Evolutionary conservation across 2,797 vertebrate genomes (phyloP), one percentile per base, ranked within the genome.

Genomic region (Vireo griseus): DNA sequence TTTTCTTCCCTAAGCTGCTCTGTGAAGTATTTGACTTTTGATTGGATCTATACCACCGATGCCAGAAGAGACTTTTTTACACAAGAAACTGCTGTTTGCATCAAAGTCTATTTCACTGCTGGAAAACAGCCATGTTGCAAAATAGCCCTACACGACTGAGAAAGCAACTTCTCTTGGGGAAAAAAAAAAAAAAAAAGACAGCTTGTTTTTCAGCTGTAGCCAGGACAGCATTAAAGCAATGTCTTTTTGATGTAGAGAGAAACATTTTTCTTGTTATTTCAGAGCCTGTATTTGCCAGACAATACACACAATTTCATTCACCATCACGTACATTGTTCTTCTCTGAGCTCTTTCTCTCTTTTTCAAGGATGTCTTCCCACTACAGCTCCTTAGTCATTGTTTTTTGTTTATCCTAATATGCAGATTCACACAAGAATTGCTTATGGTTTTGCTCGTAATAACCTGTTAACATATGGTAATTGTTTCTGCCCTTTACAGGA

Each of bases 11-110:
- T 58, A 68, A 65, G 72, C 72, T 75, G 62, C 51, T 80, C 84
- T 37, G 62, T 1, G 2, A 93, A 37, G 33, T 40, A 72, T 67
- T 39, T 83, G 63, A 55, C 78, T 92, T 91, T 74, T 28, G 65
- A 51, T 24, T 80, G 39, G 65, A 68, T 88, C 72, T 89, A 39
- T 31, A 74, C 18, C 28, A 83, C 42, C 0, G 1, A 17, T 62
- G n/a, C n/a, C 63, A 63, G 62, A 65, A 78, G 69, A 92, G 26
- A 47, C 63, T 54, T 83, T 90, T 55, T 55, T 48, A 88, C 81
- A 86, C 14, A 67, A 55, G 68, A 77, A 95, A 84, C 52, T 73
- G 62, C 69, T 47, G 51, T 92, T 92, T 93, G 72, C 88, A 95
- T 80, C 68, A 65, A 90, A 87, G 42, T 66, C 83, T 86, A 16